Evolutionary conservation across 1,140 invertebrate genomes (phyloP), one percentile per base, ranked within the genome.

Genomic region (Drosophila athabasca): DNA sequence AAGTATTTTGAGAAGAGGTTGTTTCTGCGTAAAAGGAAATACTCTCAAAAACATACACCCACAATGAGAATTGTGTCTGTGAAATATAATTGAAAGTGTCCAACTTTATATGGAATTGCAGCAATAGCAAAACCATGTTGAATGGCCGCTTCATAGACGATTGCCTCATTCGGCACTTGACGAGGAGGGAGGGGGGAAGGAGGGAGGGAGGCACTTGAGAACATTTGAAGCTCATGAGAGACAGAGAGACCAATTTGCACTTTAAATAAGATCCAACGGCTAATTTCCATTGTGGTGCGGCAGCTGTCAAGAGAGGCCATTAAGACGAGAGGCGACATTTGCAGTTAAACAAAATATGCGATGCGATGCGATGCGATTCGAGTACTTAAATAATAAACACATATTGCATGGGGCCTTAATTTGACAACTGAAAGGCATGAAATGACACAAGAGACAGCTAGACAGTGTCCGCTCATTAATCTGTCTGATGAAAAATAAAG

Each of bases 341-440:
- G 67, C 67, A 73, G 70, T 73, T 73, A 64, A 31, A 52, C n/a
- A 60, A 62, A 62, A 57, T 35, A 2, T 39, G 44, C 17, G 57
- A 72, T 24, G 22, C 22, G 22, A 24, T 24, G 24, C 24, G 4
- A 24, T 6, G 35, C 8, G 8, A 31, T 31, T 3, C 31, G 31
- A 39, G 35, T 39, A 39, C 35, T 39, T 39, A 39, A 39, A 39
- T 64, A 82, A 74, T 64, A 52, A 49, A 60, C 55, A 76, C 62
- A 76, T 49, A 60, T 52, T 62, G 73, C 69, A 70, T 66, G 51
- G 51, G 83, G 60, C 57, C 73, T 79, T 87, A 79, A 88, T 88
- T 87, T 87, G 82, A 88, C 83, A 87, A 82, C 75, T 87, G 82
- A 88, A 74, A 87, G 68, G 79, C 79, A 77, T 82, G 46, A 78